Evolutionary conservation across 2,797 vertebrate genomes (phyloP).

Genomic region (Meriones psammophilus): DNA sequence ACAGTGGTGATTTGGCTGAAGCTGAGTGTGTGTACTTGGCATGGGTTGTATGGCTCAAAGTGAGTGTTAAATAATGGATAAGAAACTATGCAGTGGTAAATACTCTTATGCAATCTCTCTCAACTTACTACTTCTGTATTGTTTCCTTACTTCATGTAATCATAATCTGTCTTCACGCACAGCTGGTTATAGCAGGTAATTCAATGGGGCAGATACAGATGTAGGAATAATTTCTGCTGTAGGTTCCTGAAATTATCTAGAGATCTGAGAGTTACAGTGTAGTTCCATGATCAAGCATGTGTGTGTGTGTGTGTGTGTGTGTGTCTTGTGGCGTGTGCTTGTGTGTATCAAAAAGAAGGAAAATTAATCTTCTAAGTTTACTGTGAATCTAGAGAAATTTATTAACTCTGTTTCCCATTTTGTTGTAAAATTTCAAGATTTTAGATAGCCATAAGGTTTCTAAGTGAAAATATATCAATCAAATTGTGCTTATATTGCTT

Average conservation of each 20-base stretch:
- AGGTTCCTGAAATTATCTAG: neutral
- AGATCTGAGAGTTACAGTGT: neutral
- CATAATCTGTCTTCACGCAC: neutral
- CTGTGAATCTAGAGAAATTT: conserved; percentile 7
- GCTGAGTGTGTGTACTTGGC: neutral
- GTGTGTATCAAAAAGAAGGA: conserved; percentile 44
- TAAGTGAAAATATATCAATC: neutral
- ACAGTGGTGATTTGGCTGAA: conserved; percentile 36
- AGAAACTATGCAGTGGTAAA: neutral
- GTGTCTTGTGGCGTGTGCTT: neutral
- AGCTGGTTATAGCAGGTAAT: neutral
- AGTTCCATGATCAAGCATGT: neutral
- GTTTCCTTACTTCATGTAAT: neutral
- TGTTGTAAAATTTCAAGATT: conserved; percentile 25
- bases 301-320: neutral
- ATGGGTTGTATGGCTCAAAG: neutral
- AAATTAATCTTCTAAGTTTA: conserved; percentile 18
- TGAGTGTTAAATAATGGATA: neutral
- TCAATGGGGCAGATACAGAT: neutral
- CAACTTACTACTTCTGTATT: neutral
- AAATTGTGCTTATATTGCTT: neutral
- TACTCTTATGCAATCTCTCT: neutral
- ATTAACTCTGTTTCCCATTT: conserved; percentile 2
- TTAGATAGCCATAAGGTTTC: conserved; percentile 5
- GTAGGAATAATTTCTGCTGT: conserved; percentile 3